Evolutionary conservation across 2,113 vertebrate genomes (phyloP), one percentile per base, ranked within the genome.

Genomic region (Saiga tatarica): DNA sequence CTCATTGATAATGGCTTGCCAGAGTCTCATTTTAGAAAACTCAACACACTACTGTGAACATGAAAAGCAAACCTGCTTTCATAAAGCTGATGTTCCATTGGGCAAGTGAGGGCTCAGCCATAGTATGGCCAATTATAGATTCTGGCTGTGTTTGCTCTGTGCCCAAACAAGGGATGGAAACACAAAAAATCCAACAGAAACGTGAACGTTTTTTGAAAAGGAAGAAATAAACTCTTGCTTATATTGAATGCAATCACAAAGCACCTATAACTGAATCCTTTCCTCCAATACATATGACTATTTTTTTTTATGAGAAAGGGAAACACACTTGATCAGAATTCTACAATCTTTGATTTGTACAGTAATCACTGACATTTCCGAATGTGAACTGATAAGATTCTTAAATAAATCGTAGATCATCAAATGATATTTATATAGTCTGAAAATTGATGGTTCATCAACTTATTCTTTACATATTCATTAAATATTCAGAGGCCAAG

Each of bases 1-100:
- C 91, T 91, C 83, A 64, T 52, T 89, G 96, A 95, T 97, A 97
- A 98, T 87, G 86, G 95, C 79, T 97, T 95, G 86, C 83, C 93
- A 97, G 94, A 82, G 83, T 60, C 91, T 97, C 81, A 89, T 97
- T 97, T 97, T 96, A 87, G 84, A 91, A 97, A 97, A 97, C 60
- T 92, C 87, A 94, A 89, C 87, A 91, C 55, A 95, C 19, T 52
- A 96, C 95, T 96, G 96, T 95, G 97, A 95, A 95, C 83, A 84
- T 97, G 93, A 97, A 95, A 97, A 97, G 94, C 88, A 95, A 91
- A 42, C 42, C 78, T 57, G 86, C 86, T 95, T 96, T 97, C 47
- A 42, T 94, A 92, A 87, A 94, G 60, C 96, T 94, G 90, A 36
- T 89, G 82, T 83, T 97, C 83, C 71, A 74, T 74, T 78, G 87